A percentile compares a stretch with the other conserved stretches of the same genome.
Evolutionary conservation across 1,140 invertebrate genomes (phyloP).

Genomic region (Aleiodes sp.): DNA sequence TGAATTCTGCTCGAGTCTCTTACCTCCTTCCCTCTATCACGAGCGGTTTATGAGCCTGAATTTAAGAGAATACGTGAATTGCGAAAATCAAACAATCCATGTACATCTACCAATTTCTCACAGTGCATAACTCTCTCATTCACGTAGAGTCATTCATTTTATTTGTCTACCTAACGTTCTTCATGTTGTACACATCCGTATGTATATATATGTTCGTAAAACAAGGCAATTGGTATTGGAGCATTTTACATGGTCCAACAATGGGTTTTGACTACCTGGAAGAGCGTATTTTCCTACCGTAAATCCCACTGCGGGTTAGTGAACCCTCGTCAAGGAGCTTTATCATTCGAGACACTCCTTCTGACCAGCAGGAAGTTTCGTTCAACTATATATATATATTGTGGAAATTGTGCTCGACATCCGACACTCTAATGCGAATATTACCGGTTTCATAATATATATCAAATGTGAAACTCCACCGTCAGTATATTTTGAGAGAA

Average conservation of each 20-base stretch:
- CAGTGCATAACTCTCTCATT: background rate
- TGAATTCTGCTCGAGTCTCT: background rate
- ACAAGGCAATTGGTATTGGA: too few relatives aligned
- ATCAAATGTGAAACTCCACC: conserved; percentile 4
- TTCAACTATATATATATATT: background rate
- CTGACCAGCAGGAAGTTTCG: conserved; percentile 22
- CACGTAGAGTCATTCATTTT: conserved; percentile 10
- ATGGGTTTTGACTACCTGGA: background rate
- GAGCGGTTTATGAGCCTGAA: conserved; percentile 4
- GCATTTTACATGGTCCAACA: background rate
- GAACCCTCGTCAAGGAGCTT: conserved; percentile 22
- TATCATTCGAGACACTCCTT: conserved; percentile 11
- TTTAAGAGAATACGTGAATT: conserved; percentile 10
- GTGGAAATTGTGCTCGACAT: background rate
- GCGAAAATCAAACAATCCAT: conserved; percentile 1
- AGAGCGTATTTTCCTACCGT: conserved; percentile 8
- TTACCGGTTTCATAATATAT: conserved; percentile 6
- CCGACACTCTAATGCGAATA: conserved; percentile 1
- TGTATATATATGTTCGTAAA: too few relatives aligned
- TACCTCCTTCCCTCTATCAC: background rate
- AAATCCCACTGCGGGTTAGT: background rate
- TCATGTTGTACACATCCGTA: too few relatives aligned
- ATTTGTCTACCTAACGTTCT: conserved; percentile 6
- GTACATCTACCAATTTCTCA: background rate
- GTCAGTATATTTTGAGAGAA: conserved; percentile 20